Evolutionary conservation across 2,113 vertebrate genomes (phyloP).

Genomic region (Cettia cetti): DNA sequence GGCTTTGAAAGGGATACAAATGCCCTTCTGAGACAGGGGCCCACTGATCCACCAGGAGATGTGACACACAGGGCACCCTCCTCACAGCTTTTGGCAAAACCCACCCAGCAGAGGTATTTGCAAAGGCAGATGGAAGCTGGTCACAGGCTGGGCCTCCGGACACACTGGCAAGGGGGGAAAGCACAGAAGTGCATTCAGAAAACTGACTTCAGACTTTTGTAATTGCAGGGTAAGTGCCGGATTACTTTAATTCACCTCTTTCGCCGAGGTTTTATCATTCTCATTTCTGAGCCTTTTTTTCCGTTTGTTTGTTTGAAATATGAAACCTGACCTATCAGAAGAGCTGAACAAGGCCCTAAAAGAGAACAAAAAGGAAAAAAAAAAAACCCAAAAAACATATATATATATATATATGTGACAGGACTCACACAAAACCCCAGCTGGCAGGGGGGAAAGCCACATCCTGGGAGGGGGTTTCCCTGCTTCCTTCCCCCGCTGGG

Average conservation of each 20-base stretch:
- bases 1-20: background rate
- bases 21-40: background rate
- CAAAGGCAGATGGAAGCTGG: background rate
- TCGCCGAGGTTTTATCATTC: background rate
- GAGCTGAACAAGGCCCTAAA: background rate
- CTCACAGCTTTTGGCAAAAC: background rate
- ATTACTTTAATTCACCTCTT: background rate
- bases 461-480: background rate
- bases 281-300: background rate
- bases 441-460: background rate
- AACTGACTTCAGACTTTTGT: background rate
- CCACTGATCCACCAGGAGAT: fast-evolving
- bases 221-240: background rate
- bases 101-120: background rate
- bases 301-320: background rate
- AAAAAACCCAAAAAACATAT: too few relatives aligned
- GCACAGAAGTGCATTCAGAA: background rate
- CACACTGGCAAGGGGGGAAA: background rate
- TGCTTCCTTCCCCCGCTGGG: background rate
- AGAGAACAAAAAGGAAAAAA: background rate
- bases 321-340: background rate
- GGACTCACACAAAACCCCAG: background rate
- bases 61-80: background rate
- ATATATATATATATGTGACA: background rate
- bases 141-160: background rate